These are phyloP conservation scores for Cryptoprocta ferox DNA, from an alignment of 2,797 vertebrate genomes.

Conservation along the genomic window DNA sequence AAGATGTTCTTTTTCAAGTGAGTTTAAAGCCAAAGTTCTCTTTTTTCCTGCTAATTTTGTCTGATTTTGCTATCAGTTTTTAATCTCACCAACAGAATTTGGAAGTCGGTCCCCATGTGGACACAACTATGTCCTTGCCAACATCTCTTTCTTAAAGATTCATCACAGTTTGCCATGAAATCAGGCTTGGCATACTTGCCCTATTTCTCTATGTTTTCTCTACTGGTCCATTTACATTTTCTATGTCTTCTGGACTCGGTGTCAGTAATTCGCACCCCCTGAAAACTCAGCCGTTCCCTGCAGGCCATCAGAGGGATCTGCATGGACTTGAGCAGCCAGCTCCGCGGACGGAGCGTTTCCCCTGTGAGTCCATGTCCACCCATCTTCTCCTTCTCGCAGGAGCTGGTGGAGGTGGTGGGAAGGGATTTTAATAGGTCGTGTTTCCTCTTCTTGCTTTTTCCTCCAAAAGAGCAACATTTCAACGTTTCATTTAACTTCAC, in stretches of 20 bases:
- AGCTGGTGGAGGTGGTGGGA: background rate
- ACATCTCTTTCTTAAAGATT: background rate
- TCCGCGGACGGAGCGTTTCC: background rate
- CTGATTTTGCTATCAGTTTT: background rate
- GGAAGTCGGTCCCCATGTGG: background rate
- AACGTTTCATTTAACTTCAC: background rate
- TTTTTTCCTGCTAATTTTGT: background rate
- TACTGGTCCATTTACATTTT: background rate
- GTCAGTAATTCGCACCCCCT: background rate
- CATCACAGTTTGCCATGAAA: background rate
- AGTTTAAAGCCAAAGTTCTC: background rate
- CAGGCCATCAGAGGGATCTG: background rate
- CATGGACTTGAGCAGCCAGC: background rate
- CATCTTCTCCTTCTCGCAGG: background rate
- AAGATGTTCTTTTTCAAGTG: background rate
- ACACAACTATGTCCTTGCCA: background rate
- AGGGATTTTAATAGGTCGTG: background rate
- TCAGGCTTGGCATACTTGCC: background rate
- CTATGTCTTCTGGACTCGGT: background rate
- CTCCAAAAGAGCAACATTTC: background rate
- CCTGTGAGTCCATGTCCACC: accelerated
- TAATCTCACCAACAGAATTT: background rate
- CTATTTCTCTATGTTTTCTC: background rate
- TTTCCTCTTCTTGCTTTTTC: background rate
- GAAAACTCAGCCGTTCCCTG: background rate